A percentile compares a stretch with the other conserved stretches of the same genome.
phyloP scores from a whole-genome alignment of 1,140 invertebrate species.

The Drosophila bocki region DNA sequence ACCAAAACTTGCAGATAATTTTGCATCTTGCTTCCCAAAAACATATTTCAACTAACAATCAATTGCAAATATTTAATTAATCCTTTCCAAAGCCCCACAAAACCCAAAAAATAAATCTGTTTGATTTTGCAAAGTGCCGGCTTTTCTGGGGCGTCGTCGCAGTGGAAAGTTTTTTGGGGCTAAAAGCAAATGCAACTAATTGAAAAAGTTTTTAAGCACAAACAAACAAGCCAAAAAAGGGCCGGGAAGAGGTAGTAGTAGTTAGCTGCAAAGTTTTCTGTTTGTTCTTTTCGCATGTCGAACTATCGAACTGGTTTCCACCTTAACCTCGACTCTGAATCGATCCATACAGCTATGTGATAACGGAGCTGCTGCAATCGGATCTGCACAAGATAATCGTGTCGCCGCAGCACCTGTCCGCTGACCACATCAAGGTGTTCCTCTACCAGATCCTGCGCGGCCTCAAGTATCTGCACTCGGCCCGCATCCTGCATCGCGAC shows the following conservation, averaged over 20 bases:
- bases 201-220: constrained; percentile 69
- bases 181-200: constrained; percentile 65
- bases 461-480: constrained; percentile 99
- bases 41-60: constrained; percentile 4
- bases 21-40: not conserved
- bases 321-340: constrained; percentile 39
- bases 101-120: constrained; percentile 6
- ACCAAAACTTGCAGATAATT: not conserved
- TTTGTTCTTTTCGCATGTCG: constrained; percentile 18
- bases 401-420: constrained; percentile 98
- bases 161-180: constrained; percentile 48
- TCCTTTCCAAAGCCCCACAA: constrained; percentile 4
- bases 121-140: constrained; percentile 30
- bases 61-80: constrained; percentile 23
- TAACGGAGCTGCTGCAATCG: constrained; percentile 99
- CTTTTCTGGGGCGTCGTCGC: too few species aligned
- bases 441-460: constrained; percentile 99
- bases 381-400: constrained; percentile 99
- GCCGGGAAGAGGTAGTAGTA: not conserved
- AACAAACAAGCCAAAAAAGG: constrained; percentile 52
- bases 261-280: constrained; percentile 13
- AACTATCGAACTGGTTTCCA: constrained; percentile 33
- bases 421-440: constrained; percentile 99
- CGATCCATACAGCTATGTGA: constrained; percentile 94
- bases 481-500: constrained; percentile 98